A percentile compares a stretch with the other conserved stretches of the same genome.
Evolutionary conservation across 2,888 invertebrate genomes (phyloP).

Genomic region (Adela reaumurella): DNA sequence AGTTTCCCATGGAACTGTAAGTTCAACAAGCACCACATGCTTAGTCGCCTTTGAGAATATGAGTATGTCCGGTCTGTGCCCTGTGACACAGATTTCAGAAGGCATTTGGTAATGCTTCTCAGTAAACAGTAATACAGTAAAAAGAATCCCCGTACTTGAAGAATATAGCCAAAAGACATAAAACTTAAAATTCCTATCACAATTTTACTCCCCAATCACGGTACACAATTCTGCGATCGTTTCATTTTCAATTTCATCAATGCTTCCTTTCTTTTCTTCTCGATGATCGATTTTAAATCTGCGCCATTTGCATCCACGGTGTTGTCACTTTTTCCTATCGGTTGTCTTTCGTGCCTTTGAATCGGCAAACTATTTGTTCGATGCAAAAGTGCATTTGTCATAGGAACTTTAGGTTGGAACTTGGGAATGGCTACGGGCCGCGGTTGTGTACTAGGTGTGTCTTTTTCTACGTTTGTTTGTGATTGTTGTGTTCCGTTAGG

Average conservation of each 20-base stretch:
- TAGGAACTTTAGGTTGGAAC: constrained; percentile 25
- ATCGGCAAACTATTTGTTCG: constrained; percentile 1
- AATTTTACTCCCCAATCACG: too few relatives aligned
- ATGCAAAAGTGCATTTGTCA: background rate
- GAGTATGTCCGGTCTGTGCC: too few relatives aligned
- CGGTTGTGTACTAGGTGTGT: background rate
- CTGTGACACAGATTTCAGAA: too few relatives aligned
- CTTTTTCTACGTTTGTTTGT: constrained; percentile 10
- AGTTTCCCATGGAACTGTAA: too few relatives aligned
- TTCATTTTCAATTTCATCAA: constrained; percentile 33
- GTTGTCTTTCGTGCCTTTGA: constrained; percentile 2
- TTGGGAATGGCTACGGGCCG: constrained; percentile 15
- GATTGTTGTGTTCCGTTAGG: constrained; percentile 23
- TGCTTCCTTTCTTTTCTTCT: constrained; percentile 47
- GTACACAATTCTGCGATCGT: background rate
- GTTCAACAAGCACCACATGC: too few relatives aligned
- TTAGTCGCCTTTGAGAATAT: too few relatives aligned
- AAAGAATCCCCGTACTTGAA: too few relatives aligned
- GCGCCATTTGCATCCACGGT: constrained; percentile 9
- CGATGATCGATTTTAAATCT: constrained; percentile 34
- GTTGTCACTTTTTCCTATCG: constrained; percentile 9
- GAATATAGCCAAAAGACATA: too few relatives aligned
- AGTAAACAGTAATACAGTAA: too few relatives aligned
- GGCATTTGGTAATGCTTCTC: too few relatives aligned
- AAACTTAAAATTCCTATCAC: too few relatives aligned